Evolutionary conservation across 1,140 invertebrate genomes (phyloP).

Genomic region (Magallana gigas): DNA sequence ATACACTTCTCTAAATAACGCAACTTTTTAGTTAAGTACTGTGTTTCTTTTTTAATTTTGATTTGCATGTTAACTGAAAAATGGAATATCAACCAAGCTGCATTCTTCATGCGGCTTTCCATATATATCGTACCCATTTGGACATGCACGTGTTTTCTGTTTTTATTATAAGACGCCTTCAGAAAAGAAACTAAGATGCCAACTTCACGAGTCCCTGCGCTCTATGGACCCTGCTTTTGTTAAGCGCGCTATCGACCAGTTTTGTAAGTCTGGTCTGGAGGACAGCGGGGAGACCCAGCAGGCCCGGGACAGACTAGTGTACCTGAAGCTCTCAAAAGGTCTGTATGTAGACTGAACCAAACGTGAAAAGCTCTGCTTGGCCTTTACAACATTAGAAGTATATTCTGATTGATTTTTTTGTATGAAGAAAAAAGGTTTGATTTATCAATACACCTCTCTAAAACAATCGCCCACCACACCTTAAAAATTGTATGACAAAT

Average conservation of each 20-base stretch:
- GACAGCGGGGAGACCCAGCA: slow-evolving; percentile 33
- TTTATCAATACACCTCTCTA: too few relatives aligned
- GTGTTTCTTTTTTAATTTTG: too few relatives aligned
- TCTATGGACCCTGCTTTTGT: slow-evolving; percentile 27
- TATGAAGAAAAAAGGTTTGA: too few relatives aligned
- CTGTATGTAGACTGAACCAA: background rate
- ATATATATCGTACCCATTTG: background rate
- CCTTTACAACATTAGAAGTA: too few relatives aligned
- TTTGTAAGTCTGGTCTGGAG: slow-evolving; percentile 24
- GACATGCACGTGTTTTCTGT: background rate
- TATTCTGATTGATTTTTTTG: too few relatives aligned
- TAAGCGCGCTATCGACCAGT: slow-evolving; percentile 36
- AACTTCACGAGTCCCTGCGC: background rate
- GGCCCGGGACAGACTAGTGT: slow-evolving; percentile 35
- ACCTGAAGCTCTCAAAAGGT: slow-evolving; percentile 16
- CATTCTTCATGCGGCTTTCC: background rate
- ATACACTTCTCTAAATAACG: too few relatives aligned
- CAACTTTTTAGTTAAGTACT: too few relatives aligned
- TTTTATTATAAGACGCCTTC: background rate
- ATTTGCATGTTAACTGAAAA: too few relatives aligned
- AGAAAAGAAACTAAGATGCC: slow-evolving; percentile 24
- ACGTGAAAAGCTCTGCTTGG: background rate
- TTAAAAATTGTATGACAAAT: background rate
- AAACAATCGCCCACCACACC: background rate
- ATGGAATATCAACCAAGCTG: too few relatives aligned